Evolutionary conservation across 2,113 vertebrate genomes (phyloP).

Genomic region (Austrofundulus limnaeus): DNA sequence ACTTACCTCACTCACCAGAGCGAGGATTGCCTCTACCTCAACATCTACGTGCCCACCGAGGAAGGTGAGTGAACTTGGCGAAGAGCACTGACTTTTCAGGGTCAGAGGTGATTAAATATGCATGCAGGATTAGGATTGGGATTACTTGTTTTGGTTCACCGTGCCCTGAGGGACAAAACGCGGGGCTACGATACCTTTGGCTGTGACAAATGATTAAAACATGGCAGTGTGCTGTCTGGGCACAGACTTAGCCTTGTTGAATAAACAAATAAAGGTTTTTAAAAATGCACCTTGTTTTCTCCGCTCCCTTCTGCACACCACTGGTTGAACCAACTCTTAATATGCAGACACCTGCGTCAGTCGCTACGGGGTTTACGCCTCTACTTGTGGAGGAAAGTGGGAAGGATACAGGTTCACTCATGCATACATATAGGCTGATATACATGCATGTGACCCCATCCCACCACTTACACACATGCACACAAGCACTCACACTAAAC

Average conservation of each 20-base stretch:
- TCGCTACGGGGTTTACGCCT: constrained; percentile 55
- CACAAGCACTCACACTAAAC: constrained; percentile 20
- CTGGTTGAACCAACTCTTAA: constrained; percentile 53
- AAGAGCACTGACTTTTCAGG: constrained; percentile 2
- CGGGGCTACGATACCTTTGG: constrained; percentile 12
- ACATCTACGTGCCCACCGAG: constrained; percentile 95
- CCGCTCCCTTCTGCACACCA: constrained; percentile 11
- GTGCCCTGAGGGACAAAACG: constrained; percentile 3
- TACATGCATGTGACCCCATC: constrained; percentile 39
- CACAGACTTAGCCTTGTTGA: constrained; percentile 19
- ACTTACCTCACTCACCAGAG: constrained; percentile 93
- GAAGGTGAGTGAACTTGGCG: constrained; percentile 83
- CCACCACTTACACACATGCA: constrained; percentile 10
- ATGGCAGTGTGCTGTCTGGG: constrained; percentile 11
- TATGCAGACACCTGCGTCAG: constrained; percentile 69
- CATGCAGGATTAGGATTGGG: constrained; percentile 19
- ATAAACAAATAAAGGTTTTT: constrained; percentile 28
- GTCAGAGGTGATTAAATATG: constrained; percentile 3
- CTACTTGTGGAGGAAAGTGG: constrained; percentile 55
- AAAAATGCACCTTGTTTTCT: not conserved
- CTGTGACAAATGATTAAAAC: constrained; percentile 37
- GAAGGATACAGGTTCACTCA: constrained; percentile 65
- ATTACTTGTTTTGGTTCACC: constrained; percentile 13
- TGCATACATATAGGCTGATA: constrained; percentile 71
- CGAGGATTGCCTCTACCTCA: constrained; percentile 94